Evolutionary conservation across 1,140 invertebrate genomes (phyloP).

Genomic region (Coelopa frigida): DNA sequence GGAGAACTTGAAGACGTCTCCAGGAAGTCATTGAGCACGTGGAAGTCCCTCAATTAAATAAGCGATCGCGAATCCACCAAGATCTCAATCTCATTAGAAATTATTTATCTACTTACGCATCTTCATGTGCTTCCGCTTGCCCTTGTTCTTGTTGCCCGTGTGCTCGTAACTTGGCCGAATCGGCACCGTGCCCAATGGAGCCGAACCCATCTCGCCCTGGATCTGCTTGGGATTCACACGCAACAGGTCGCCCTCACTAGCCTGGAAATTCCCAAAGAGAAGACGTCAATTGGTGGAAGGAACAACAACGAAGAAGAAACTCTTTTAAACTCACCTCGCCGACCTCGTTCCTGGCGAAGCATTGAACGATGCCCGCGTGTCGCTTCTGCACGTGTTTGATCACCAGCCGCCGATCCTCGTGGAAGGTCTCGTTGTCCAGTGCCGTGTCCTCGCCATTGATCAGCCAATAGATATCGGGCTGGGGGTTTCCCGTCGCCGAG

Average conservation of each 20-base stretch:
- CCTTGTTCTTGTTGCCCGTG: slow-evolving; percentile 36
- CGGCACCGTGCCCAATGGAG: slow-evolving; percentile 34
- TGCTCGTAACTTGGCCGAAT: slow-evolving; percentile 28
- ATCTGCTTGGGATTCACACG: slow-evolving; percentile 70
- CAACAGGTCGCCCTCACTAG: slow-evolving; percentile 54
- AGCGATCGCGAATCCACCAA: too few relatives aligned
- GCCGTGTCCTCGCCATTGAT: slow-evolving; percentile 67
- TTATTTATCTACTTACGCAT: slow-evolving; percentile 38
- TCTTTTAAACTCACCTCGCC: slow-evolving; percentile 51
- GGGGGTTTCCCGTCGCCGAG: slow-evolving; percentile 58
- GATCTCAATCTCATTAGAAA: too few relatives aligned
- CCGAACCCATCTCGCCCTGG: slow-evolving; percentile 44
- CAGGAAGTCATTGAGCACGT: too few relatives aligned
- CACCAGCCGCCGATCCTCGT: slow-evolving; percentile 49
- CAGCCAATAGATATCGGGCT: slow-evolving; percentile 71
- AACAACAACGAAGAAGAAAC: background rate
- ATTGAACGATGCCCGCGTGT: slow-evolving; percentile 83
- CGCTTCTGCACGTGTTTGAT: slow-evolving; percentile 66
- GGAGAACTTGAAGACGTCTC: too few relatives aligned
- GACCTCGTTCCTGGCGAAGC: slow-evolving; percentile 75
- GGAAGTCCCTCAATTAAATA: too few relatives aligned
- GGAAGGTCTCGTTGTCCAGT: slow-evolving; percentile 49
- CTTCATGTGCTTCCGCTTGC: slow-evolving; percentile 45
- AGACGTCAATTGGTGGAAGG: background rate
- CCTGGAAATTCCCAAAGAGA: slow-evolving; percentile 19